These are phyloP conservation scores for Heteromurus nitidus DNA, from an alignment of 2,888 invertebrate genomes.

Conservation along the genomic window DNA sequence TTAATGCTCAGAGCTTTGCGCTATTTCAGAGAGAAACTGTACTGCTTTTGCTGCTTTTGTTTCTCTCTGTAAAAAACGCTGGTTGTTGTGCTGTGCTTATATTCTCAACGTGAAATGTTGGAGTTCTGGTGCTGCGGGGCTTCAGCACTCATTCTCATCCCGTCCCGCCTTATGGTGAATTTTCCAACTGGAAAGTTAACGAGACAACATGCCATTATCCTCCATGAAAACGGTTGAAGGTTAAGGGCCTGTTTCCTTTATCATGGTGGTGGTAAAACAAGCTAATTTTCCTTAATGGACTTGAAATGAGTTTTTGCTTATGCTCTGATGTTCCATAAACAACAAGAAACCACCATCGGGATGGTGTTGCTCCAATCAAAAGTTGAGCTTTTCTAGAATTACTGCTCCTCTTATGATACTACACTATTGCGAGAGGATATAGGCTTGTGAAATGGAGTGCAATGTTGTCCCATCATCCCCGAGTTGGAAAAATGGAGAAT, in stretches of 20 bases:
- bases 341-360: slow-evolving; percentile 19
- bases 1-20: too few relatives aligned
- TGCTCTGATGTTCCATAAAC: slow-evolving; percentile 32
- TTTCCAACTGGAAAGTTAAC: slow-evolving; percentile 47
- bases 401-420: neutral
- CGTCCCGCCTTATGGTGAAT: slow-evolving; percentile 23
- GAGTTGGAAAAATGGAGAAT: too few relatives aligned
- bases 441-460: neutral
- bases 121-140: too few relatives aligned
- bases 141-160: too few relatives aligned
- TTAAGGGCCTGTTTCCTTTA: slow-evolving; percentile 54
- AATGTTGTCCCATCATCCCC: too few relatives aligned
- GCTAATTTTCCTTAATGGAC: slow-evolving; percentile 59
- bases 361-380: slow-evolving; percentile 33
- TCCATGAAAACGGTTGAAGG: slow-evolving; percentile 44
- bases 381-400: slow-evolving; percentile 12
- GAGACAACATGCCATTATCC: slow-evolving; percentile 55
- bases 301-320: slow-evolving; percentile 45
- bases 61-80: too few relatives aligned
- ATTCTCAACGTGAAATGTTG: slow-evolving; percentile 6
- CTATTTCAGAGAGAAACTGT: neutral
- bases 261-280: slow-evolving; percentile 38
- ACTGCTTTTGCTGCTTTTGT: too few relatives aligned
- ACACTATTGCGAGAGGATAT: neutral
- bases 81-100: too few relatives aligned